These are phyloP conservation scores for Diplosoma virens DNA, from an alignment of 23 tunicate genomes.

Conservation along the genomic window DNA sequence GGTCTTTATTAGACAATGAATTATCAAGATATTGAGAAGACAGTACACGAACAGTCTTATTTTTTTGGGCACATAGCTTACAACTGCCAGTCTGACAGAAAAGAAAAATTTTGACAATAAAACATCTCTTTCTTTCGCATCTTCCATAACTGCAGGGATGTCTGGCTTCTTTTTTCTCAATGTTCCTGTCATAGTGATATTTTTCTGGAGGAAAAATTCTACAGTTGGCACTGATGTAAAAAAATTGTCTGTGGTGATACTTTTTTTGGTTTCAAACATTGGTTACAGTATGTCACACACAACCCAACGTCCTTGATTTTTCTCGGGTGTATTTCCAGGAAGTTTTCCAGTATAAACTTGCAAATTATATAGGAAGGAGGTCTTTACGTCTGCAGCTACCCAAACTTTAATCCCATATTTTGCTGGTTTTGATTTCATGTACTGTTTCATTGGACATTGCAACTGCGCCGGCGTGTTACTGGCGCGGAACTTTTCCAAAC, in stretches of 20 bases:
- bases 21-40: constrained; percentile 31
- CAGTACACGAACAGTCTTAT: constrained; percentile 19
- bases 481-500: constrained; percentile 31
- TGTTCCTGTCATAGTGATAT: constrained; percentile 27
- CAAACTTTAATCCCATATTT: constrained; percentile 29
- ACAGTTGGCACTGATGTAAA: constrained; percentile 27
- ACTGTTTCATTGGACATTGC: constrained; percentile 31
- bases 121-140: constrained; percentile 21
- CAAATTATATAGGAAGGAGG: no score
- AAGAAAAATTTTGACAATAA: constrained; percentile 20
- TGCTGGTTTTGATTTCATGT: constrained; percentile 37
- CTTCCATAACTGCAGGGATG: constrained; percentile 13
- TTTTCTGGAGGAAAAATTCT: constrained; percentile 18
- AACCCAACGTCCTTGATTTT: constrained; percentile 21
- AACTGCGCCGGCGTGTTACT: constrained; percentile 17
- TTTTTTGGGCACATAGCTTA: constrained; percentile 26
- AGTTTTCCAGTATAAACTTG: constrained; percentile 10
- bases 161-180: constrained; percentile 10
- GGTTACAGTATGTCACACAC: constrained; percentile 32
- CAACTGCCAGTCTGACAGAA: constrained; percentile 8
- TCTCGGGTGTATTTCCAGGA: constrained; percentile 3
- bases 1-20: constrained; percentile 23
- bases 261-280: constrained; percentile 27
- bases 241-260: constrained; percentile 23
- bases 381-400: constrained; percentile 37